These are phyloP conservation scores for Saturnia japonica DNA, from an alignment of 2,888 invertebrate species.

Conservation along the genomic window DNA sequence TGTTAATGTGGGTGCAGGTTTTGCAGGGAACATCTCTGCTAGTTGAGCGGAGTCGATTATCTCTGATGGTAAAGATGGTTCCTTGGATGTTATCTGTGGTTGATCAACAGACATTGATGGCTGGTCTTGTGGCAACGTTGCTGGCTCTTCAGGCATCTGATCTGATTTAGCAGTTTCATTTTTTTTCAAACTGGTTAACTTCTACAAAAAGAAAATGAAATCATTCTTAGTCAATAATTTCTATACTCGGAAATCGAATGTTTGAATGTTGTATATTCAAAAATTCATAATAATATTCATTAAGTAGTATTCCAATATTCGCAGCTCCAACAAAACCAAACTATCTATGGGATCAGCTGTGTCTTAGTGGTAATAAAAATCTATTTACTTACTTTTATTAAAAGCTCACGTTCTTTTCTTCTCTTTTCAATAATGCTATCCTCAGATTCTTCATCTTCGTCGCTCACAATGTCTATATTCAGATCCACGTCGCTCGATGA, in stretches of 20 bases:
- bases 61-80: not conserved
- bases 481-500: not conserved
- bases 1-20: not conserved
- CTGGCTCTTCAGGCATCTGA: not conserved
- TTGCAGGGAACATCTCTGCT: not conserved
- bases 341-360: too few species aligned
- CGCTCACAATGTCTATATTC: conserved; percentile 73
- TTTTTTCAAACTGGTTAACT: not conserved
- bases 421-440: conserved; percentile 95
- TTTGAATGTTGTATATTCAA: too few species aligned
- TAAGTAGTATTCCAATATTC: too few species aligned
- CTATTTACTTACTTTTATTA: conserved; percentile 85
- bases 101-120: not conserved
- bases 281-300: too few species aligned
- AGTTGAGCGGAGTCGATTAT: not conserved
- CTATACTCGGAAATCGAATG: too few species aligned
- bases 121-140: not conserved
- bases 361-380: conserved; percentile 35
- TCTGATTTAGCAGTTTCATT: not conserved
- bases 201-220: not conserved
- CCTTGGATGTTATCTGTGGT: not conserved
- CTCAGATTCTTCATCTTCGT: conserved; percentile 94
- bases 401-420: conserved; percentile 92
- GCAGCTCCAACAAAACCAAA: too few species aligned
- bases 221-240: not conserved